Evolutionary conservation across 2,797 vertebrate genomes (phyloP), one percentile per base, ranked within the genome.

Genomic region (Sebastes hubbsi): DNA sequence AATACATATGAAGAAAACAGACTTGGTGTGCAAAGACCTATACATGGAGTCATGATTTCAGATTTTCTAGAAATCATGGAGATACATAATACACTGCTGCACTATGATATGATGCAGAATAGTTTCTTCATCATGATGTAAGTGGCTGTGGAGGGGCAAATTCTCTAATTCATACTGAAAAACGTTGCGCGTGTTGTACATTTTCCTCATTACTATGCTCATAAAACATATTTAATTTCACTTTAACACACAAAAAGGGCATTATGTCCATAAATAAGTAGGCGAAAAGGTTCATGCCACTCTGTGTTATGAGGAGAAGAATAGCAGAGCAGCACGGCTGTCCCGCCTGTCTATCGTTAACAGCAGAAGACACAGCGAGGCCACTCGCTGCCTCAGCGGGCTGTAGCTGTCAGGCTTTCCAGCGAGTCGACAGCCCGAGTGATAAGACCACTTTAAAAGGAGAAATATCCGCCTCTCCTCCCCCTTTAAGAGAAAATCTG

Each of bases 401-500:
- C 93, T 89, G 56, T 67, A 85, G 86, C 82, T 86, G 81, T 87
- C 87, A 89, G 89, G 80, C 83, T 86, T 81, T 91, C 88, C 84
- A 65, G 20, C 80, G 83, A 89, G 87, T 78, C 68, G 76, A 91
- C 81, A 88, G 92, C 81, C 75, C 22, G 42, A 54, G 62, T 71
- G 80, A 87, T 89, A 90, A 92, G 80, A 59, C 87, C 90, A 92
- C 88, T 94, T 74, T 83, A 93, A 92, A 70, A 77, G 83, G 86
- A 88, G 82, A 94, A 93, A 91, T 85, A 83, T 89, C 86, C 62
- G 63, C 81, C 83, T 86, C 83, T 88, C 84, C 86, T 88, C 84
- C 81, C 81, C 88, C 85, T 93, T 92, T 88, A 87, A 87, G 88
- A 92, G 89, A 81, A 89, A 95, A 94, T 94, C 91, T 95, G 85